phyloP scores from a whole-genome alignment of 2,113 vertebrate genomes.

The Scatophagus argus region DNA sequence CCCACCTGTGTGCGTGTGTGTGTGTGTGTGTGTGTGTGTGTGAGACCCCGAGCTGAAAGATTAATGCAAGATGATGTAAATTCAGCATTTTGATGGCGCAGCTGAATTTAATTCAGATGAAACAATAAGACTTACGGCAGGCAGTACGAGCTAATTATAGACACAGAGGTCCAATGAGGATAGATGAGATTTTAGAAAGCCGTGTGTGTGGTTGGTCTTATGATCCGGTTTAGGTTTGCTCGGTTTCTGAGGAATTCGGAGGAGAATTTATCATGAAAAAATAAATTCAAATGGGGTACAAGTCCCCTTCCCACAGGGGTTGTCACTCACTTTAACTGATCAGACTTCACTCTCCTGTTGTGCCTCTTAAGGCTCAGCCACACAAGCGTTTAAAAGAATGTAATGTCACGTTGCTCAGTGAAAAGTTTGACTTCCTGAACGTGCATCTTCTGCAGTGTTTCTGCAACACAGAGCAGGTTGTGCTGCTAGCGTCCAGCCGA shows the following conservation, averaged over 20 bases:
- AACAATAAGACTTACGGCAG: neutral
- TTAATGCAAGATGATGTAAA: neutral
- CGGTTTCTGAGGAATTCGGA: too few species aligned
- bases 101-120: neutral
- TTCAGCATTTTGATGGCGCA: neutral
- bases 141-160: neutral
- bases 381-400: neutral
- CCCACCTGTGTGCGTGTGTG: neutral
- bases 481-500: too few species aligned
- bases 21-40: neutral
- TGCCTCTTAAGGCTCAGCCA: neutral
- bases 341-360: neutral
- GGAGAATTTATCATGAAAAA: neutral
- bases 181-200: neutral
- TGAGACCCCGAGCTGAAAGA: constrained; percentile 32
- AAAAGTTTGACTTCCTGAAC: too few species aligned
- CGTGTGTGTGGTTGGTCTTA: neutral
- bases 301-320: neutral
- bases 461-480: too few species aligned
- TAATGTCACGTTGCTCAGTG: too few species aligned
- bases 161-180: neutral
- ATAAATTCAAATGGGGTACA: too few species aligned
- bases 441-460: too few species aligned
- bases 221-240: too few species aligned
- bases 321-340: neutral